A percentile compares a stretch with the other conserved stretches of the same genome.
phyloP scores from a whole-genome alignment of 2,113 vertebrate genomes.

The Bucco capensis region DNA sequence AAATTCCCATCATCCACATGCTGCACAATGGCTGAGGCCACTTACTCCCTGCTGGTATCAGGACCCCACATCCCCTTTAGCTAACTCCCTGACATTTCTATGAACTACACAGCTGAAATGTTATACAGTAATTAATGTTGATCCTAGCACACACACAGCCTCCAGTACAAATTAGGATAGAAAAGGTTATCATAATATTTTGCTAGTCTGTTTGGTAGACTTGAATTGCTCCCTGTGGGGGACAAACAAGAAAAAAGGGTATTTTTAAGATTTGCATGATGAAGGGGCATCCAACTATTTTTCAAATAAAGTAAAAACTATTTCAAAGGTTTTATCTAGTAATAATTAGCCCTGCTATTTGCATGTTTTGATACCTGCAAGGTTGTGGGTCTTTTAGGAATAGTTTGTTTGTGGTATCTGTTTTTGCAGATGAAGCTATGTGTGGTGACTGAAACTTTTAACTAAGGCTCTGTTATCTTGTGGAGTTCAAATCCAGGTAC shows the following conservation, averaged over 20 bases:
- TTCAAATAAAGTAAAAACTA: constrained; percentile 8
- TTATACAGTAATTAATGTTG: constrained; percentile 89
- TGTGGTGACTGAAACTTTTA: constrained; percentile 45
- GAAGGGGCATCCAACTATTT: constrained; percentile 42
- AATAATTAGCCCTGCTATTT: constrained; percentile 3
- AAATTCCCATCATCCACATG: constrained; percentile 62
- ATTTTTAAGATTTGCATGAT: constrained; percentile 62
- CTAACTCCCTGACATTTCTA: constrained; percentile 82
- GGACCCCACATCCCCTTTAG: constrained; percentile 73
- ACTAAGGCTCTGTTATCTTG: constrained; percentile 63
- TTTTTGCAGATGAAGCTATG: not conserved
- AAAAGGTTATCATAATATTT: constrained; percentile 96
- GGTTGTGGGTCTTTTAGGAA: not conserved
- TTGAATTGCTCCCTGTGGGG: constrained; percentile 80
- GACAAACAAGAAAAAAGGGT: constrained; percentile 74
- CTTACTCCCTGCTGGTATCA: constrained; percentile 57
- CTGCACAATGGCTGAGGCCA: constrained; percentile 56
- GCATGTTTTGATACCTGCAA: not conserved
- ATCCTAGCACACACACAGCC: constrained; percentile 82
- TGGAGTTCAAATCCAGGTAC: constrained; percentile 82
- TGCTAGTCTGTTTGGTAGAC: constrained; percentile 81
- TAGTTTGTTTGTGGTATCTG: not conserved
- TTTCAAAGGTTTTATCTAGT: not conserved
- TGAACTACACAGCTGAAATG: constrained; percentile 83
- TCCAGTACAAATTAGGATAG: constrained; percentile 88